A percentile compares a stretch with the other conserved stretches of the same genome.
These are phyloP conservation scores for Amphiprion clarkii DNA, from an alignment of 2,797 vertebrate genomes.

Conservation along the genomic window DNA sequence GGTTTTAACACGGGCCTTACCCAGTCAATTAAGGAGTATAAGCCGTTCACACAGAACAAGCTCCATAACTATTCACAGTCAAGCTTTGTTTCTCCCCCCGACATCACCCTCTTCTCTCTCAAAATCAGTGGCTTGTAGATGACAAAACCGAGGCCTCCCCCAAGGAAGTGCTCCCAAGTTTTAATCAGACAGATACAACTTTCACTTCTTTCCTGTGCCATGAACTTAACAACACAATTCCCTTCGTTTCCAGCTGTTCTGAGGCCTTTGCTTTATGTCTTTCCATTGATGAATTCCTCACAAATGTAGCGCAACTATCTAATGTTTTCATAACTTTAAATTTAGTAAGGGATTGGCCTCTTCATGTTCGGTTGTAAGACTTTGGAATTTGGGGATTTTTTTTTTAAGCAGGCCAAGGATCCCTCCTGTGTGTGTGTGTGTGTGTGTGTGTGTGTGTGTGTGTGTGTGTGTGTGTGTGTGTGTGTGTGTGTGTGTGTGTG, in stretches of 20 bases:
- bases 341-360: constrained; percentile 34
- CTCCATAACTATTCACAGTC: constrained; percentile 15
- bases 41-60: constrained; percentile 62
- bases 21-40: constrained; percentile 77
- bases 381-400: constrained; percentile 44
- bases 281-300: constrained; percentile 23
- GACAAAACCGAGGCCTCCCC: constrained; percentile 40
- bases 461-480: constrained; percentile 34
- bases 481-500: not conserved
- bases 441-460: constrained; percentile 24
- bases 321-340: constrained; percentile 41
- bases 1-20: constrained; percentile 73
- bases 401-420: constrained; percentile 15
- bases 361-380: constrained; percentile 35
- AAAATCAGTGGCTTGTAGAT: constrained; percentile 40
- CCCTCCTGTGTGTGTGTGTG: constrained; percentile 2
- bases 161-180: constrained; percentile 24
- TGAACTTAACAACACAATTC: constrained; percentile 12
- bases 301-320: constrained; percentile 8
- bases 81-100: constrained; percentile 46
- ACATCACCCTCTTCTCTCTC: constrained; percentile 21
- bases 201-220: constrained; percentile 19
- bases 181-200: constrained; percentile 42
- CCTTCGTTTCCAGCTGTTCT: constrained; percentile 39
- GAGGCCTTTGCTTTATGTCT: constrained; percentile 14